These are phyloP conservation scores for Oncorhynchus gorbuscha DNA, from an alignment of 2,113 vertebrate species.

Conservation along the genomic window DNA sequence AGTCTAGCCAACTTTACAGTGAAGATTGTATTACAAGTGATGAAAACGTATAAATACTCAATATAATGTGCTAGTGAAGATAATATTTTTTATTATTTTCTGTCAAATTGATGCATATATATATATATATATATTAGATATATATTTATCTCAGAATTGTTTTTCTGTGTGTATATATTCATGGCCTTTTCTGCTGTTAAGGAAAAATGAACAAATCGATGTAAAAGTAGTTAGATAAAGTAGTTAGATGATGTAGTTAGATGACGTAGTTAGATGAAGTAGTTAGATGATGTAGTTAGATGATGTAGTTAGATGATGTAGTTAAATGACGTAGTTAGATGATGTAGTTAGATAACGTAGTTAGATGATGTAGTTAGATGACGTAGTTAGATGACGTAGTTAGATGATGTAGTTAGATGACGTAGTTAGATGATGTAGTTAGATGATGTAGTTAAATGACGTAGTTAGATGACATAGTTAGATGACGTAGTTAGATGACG, in stretches of 20 bases:
- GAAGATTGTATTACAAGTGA: slow-evolving; percentile 37
- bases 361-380: neutral
- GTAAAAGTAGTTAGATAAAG: neutral
- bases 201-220: slow-evolving; percentile 45
- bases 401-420: too few species aligned
- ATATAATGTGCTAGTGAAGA: slow-evolving; percentile 38
- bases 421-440: too few species aligned
- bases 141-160: slow-evolving; percentile 38
- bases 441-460: too few species aligned
- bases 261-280: too few species aligned
- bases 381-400: too few species aligned
- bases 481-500: neutral
- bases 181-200: slow-evolving; percentile 26
- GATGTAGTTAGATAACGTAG: neutral
- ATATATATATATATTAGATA: slow-evolving; percentile 15
- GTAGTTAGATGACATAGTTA: too few species aligned
- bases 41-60: slow-evolving; percentile 14
- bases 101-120: slow-evolving; percentile 27
- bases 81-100: slow-evolving; percentile 38
- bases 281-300: too few species aligned
- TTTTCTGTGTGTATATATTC: slow-evolving; percentile 25
- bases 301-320: too few species aligned
- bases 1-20: slow-evolving; percentile 20
- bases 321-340: too few species aligned
- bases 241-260: too few species aligned